Percentiles rank a stretch among this genome's conserved stretches.
Evolutionary conservation across 1,140 invertebrate species (phyloP).

Genomic region (Drosophila murphyi): DNA sequence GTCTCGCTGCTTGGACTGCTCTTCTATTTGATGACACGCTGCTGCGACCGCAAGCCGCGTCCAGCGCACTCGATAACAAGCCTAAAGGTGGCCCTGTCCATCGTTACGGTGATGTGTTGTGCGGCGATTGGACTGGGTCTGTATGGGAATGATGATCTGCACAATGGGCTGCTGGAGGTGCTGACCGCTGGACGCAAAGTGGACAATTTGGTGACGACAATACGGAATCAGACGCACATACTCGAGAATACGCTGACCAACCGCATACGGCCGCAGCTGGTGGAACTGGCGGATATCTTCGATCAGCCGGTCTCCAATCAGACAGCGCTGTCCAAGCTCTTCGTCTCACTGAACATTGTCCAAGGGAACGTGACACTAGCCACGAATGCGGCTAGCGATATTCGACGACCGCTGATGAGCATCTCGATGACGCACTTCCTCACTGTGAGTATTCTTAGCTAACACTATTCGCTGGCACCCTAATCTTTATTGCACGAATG

Average conservation of each 20-base stretch:
- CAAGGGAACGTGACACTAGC: conserved; percentile 89
- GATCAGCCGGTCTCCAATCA: conserved; percentile 91
- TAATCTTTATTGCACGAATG: conserved; percentile 27
- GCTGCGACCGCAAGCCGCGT: conserved; percentile 95
- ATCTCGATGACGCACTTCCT: conserved; percentile 88
- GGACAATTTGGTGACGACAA: conserved; percentile 89
- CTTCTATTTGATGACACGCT: conserved; percentile 95
- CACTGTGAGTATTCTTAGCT: conserved; percentile 83
- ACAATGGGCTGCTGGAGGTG: conserved; percentile 93
- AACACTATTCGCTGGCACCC: neutral
- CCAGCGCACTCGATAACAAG: conserved; percentile 93
- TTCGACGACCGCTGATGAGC: conserved; percentile 89
- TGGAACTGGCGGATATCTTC: conserved; percentile 89
- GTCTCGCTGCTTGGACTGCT: conserved; percentile 94
- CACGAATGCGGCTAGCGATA: conserved; percentile 89
- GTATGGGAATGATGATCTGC: conserved; percentile 94
- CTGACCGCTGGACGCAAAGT: conserved; percentile 91
- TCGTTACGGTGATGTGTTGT: conserved; percentile 93
- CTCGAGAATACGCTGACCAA: conserved; percentile 88
- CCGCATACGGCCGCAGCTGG: conserved; percentile 88
- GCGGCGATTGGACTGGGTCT: conserved; percentile 88
- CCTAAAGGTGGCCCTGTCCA: conserved; percentile 91
- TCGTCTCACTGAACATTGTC: conserved; percentile 88
- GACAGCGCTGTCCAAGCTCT: conserved; percentile 88
- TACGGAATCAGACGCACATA: conserved; percentile 90